Conservation (phyloP, 2,888 invertebrate species). For the Drosophila prolongata region DNA sequence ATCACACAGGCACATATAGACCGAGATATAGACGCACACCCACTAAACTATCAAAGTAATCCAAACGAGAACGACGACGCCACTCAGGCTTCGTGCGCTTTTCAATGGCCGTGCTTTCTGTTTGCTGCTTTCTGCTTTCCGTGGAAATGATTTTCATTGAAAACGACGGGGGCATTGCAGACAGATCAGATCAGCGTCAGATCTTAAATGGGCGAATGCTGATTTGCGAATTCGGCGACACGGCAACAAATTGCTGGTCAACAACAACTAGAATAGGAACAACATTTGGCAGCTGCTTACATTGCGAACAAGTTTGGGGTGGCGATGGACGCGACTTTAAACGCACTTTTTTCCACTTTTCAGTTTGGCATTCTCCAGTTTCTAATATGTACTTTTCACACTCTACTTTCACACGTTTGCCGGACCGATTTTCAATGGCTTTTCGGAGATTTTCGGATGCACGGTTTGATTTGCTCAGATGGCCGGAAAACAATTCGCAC, state of each 20-base stretch:
- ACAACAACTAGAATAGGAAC: slow-evolving; percentile 45
- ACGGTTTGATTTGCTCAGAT: slow-evolving; percentile 5
- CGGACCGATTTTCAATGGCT: neutral
- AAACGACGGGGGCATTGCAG: slow-evolving; percentile 36
- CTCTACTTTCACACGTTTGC: neutral
- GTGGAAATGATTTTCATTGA: slow-evolving; percentile 73
- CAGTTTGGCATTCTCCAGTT: slow-evolving; percentile 19
- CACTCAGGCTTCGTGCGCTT: slow-evolving; percentile 51
- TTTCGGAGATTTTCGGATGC: slow-evolving; percentile 13
- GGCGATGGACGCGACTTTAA: slow-evolving; percentile 39
- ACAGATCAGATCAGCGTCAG: slow-evolving; percentile 20
- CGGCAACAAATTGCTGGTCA: slow-evolving; percentile 40
- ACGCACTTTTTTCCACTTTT: slow-evolving; percentile 22
- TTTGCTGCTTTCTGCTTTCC: slow-evolving; percentile 42
- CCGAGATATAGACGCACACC: slow-evolving; percentile 18
- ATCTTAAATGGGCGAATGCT: slow-evolving; percentile 9
- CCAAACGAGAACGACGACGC: slow-evolving; percentile 50
- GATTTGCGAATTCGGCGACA: neutral
- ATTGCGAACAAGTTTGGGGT: slow-evolving; percentile 54
- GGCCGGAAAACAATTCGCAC: slow-evolving; percentile 33
- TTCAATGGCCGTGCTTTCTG: slow-evolving; percentile 44
- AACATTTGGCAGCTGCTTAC: slow-evolving; percentile 58
- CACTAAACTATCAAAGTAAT: slow-evolving; percentile 58
- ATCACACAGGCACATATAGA: slow-evolving; percentile 18
- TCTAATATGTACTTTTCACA: neutral